These are phyloP conservation scores for Xestia ashworthii DNA, from an alignment of 2,888 invertebrate species.

Conservation along the genomic window DNA sequence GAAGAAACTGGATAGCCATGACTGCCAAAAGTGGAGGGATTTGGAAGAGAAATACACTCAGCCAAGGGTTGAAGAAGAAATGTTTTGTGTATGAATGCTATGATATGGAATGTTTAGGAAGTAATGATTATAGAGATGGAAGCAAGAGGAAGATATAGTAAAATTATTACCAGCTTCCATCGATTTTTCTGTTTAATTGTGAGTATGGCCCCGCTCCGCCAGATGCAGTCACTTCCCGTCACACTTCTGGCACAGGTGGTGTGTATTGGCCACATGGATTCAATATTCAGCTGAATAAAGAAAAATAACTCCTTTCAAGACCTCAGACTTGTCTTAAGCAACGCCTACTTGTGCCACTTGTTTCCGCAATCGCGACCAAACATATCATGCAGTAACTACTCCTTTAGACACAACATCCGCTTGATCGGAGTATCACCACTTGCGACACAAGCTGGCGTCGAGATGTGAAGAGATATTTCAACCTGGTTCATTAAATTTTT, in stretches of 20 bases:
- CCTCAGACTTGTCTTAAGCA: neutral
- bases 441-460: neutral
- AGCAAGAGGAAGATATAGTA: too few species aligned
- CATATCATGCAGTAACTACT: neutral
- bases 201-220: slow-evolving; percentile 76
- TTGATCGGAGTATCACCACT: neutral
- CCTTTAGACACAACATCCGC: neutral
- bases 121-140: neutral
- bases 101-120: neutral
- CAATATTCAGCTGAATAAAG: slow-evolving; percentile 69
- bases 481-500: neutral
- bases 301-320: neutral
- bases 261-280: slow-evolving; percentile 74
- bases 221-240: slow-evolving; percentile 70
- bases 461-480: neutral
- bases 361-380: neutral
- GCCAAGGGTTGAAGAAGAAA: neutral
- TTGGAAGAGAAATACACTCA: too few species aligned
- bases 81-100: neutral
- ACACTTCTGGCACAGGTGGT: slow-evolving; percentile 73
- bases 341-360: neutral
- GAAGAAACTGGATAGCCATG: too few species aligned
- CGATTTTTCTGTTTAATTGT: slow-evolving; percentile 64
- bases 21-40: too few species aligned
- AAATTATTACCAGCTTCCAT: slow-evolving; percentile 70